Evolutionary conservation across 2,888 invertebrate species (phyloP), one percentile per base, ranked within the genome.

Genomic region (Margaritifera margaritifera): DNA sequence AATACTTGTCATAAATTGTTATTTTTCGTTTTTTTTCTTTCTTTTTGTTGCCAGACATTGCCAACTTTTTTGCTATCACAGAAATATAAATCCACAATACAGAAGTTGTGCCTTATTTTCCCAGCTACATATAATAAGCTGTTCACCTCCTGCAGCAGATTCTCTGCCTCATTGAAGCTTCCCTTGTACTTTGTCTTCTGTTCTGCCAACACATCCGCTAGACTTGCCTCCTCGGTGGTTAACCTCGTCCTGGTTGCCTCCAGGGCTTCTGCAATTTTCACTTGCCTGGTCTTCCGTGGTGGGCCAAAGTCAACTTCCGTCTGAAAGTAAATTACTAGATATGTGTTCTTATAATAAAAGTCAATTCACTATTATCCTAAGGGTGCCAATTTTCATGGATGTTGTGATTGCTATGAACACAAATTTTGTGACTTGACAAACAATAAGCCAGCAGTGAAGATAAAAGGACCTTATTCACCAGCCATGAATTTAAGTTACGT

Each of bases 161-260:
- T 74, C 22, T 83, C 77, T n/a, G 86, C 80, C 31, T 87, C 86
- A 19, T 84, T 84, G 64, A 84, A 84, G 56, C 81, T 70, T 59
- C 80, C 78, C 57, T 65, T 71, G 8, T 70, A 53, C 31, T 72
- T 68, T n/a, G 57, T 72, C 31, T 73, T 70, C 8, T 63, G 62
- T 25, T 77, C 72, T 22, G 72, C 73, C 6, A 87, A 75, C 6
- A 84, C 87, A 4, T 77, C 72, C 27, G 67, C 70, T n/a, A 87
- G 73, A 11, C 74, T 73, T 2, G 80, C 83, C 71, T 87, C 86
- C 27, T 84, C 83, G 15, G 84, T 72, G 1, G 84, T 84, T 20
- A 74, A 61, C 42, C 83, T 64, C 5, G 72, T 77, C 62, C 79
- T 72, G 62, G 84, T 78, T 8, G 80, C 78, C 11, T 27, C 57